phyloP scores from a whole-genome alignment of 2,113 vertebrate species.

The Onychorhynchus coronatus region DNA sequence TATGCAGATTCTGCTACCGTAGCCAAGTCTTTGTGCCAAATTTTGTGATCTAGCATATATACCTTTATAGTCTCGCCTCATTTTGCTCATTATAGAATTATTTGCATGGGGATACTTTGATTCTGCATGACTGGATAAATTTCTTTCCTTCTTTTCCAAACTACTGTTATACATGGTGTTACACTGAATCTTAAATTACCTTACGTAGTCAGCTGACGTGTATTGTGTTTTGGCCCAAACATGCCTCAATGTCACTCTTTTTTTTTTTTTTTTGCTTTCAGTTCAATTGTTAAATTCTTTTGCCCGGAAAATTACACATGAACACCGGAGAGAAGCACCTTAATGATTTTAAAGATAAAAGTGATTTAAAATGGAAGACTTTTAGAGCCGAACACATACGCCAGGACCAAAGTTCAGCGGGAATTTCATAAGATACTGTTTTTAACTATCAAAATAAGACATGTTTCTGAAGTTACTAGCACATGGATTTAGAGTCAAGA shows the following conservation, averaged over 20 bases:
- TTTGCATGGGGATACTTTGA: constrained; percentile 17
- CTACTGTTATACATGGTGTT: neutral
- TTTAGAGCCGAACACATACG: neutral
- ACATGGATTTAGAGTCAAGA: neutral
- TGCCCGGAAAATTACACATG: neutral
- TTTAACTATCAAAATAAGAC: neutral
- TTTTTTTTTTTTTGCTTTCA: neutral
- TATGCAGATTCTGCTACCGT: neutral
- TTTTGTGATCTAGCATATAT: neutral
- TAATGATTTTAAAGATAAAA: neutral
- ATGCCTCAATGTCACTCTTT: neutral
- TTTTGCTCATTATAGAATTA: constrained; percentile 14
- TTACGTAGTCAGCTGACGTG: neutral
- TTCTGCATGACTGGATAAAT: constrained; percentile 30
- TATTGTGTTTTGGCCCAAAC: neutral
- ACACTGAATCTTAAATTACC: constrained; percentile 19
- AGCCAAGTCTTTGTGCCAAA: neutral
- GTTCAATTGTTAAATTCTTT: neutral
- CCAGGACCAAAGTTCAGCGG: neutral
- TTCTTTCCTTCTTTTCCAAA: constrained; percentile 24
- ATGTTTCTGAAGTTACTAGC: neutral
- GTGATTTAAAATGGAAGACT: neutral
- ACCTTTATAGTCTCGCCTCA: neutral
- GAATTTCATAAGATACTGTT: neutral
- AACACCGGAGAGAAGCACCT: neutral